Conservation (phyloP, 2,113 vertebrate species). For the Miniopterus natalensis region DNA sequence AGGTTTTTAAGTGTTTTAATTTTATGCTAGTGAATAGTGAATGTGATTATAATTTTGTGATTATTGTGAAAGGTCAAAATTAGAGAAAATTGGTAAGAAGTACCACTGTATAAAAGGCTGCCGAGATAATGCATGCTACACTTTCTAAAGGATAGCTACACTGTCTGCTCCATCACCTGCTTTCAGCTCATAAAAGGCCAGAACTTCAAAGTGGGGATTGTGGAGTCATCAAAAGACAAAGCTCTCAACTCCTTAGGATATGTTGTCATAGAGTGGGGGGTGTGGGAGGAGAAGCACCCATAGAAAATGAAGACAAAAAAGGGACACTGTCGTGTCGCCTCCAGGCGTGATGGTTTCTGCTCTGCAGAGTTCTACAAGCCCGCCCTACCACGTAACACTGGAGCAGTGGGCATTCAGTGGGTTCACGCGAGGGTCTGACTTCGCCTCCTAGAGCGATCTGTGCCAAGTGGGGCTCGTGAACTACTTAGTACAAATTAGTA, state of each 20-base stretch:
- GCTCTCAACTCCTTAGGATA: not conserved
- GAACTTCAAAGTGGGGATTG: not conserved
- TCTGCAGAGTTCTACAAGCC: not conserved
- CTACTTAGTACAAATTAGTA: not conserved
- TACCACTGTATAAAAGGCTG: not conserved
- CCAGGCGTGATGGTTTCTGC: too few relatives aligned
- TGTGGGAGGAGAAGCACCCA: not conserved
- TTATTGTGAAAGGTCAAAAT: not conserved
- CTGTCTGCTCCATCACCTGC: not conserved
- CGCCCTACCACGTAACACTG: too few relatives aligned
- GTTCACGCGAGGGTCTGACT: not conserved
- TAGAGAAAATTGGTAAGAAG: not conserved
- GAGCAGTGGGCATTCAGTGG: fast-evolving
- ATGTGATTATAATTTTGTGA: not conserved
- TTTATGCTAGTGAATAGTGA: not conserved
- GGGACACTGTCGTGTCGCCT: not conserved
- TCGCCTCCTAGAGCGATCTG: not conserved
- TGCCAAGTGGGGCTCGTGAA: not conserved
- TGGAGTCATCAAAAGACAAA: not conserved
- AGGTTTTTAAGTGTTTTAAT: not conserved
- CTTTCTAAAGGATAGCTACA: not conserved
- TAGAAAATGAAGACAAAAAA: not conserved
- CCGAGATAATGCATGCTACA: not conserved
- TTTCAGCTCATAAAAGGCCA: not conserved
- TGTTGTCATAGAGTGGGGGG: not conserved